Percentiles rank a stretch among this genome's conserved stretches.
phyloP scores from a whole-genome alignment of 2,113 vertebrate species.

The Reinhardtius hippoglossoides region DNA sequence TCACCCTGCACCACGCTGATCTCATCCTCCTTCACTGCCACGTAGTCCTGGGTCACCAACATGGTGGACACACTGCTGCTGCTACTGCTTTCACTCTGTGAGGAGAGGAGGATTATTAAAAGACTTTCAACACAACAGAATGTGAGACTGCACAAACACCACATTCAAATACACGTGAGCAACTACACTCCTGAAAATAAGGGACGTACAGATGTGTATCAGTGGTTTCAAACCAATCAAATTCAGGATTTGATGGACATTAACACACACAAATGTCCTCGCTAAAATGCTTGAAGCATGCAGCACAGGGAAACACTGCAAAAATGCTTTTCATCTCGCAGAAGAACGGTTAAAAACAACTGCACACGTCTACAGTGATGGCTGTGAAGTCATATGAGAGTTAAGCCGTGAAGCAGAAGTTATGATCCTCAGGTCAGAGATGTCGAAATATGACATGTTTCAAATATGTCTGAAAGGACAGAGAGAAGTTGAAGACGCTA shows the following conservation, averaged over 20 bases:
- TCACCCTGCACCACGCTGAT: slow-evolving; percentile 98
- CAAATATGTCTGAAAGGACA: neutral
- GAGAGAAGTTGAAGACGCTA: neutral
- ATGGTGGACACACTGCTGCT: slow-evolving; percentile 99
- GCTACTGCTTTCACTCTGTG: slow-evolving; percentile 99
- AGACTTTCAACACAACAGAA: neutral
- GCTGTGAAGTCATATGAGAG: neutral
- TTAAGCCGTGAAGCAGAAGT: slow-evolving; percentile 40
- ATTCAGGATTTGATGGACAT: slow-evolving; percentile 50
- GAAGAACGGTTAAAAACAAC: neutral
- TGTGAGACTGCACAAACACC: neutral
- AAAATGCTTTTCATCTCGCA: slow-evolving; percentile 26
- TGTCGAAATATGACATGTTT: neutral
- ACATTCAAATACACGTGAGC: slow-evolving; percentile 8
- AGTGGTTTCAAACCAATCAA: slow-evolving; percentile 61
- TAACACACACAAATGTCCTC: slow-evolving; percentile 21
- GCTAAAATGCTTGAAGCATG: slow-evolving; percentile 48
- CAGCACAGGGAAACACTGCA: slow-evolving; percentile 36
- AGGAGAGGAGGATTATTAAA: slow-evolving; percentile 7
- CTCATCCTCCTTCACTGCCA: slow-evolving; percentile 99
- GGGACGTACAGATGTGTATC: neutral
- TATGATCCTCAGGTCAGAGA: neutral
- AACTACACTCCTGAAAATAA: neutral
- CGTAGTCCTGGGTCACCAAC: slow-evolving; percentile 99
- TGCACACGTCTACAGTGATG: neutral